These are phyloP conservation scores for Huso huso DNA, from an alignment of 2,797 vertebrate species.

Conservation along the genomic window DNA sequence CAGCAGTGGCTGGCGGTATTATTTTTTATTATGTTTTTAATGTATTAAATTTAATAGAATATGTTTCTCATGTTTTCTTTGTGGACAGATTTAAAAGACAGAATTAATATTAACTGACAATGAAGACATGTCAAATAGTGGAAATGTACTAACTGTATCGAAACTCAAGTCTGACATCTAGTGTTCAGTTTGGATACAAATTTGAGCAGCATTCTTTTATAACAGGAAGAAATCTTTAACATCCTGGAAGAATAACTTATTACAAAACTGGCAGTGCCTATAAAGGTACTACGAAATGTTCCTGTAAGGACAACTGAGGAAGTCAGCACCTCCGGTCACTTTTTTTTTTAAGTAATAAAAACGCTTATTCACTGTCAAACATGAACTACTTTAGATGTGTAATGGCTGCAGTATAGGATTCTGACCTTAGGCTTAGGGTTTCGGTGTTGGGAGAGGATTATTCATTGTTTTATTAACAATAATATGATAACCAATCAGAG, in stretches of 20 bases:
- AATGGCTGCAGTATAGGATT: too few relatives aligned
- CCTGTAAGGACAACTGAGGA: too few relatives aligned
- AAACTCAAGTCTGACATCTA: slow-evolving; percentile 27
- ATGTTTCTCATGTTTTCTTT: slow-evolving; percentile 4
- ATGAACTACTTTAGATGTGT: background rate
- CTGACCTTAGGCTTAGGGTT: too few relatives aligned
- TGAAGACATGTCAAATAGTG: background rate
- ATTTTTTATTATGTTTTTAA: slow-evolving; percentile 39
- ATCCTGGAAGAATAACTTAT: background rate
- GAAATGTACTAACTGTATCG: slow-evolving; percentile 3
- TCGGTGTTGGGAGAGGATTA: too few relatives aligned
- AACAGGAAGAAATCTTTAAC: too few relatives aligned
- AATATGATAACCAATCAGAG: background rate
- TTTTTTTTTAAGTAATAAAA: background rate
- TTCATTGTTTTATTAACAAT: too few relatives aligned
- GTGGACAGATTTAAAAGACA: slow-evolving; percentile 8
- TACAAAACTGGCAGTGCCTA: background rate
- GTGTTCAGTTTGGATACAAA: slow-evolving; percentile 9
- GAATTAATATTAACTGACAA: slow-evolving; percentile 9
- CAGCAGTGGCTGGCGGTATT: slow-evolving; percentile 52
- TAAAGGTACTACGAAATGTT: too few relatives aligned
- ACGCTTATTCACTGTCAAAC: background rate
- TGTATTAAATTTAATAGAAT: slow-evolving; percentile 3
- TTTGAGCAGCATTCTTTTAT: too few relatives aligned
- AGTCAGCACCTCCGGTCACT: background rate